Evolutionary conservation across 2,888 invertebrate genomes (phyloP).

Genomic region (Lasius fuliginosus): DNA sequence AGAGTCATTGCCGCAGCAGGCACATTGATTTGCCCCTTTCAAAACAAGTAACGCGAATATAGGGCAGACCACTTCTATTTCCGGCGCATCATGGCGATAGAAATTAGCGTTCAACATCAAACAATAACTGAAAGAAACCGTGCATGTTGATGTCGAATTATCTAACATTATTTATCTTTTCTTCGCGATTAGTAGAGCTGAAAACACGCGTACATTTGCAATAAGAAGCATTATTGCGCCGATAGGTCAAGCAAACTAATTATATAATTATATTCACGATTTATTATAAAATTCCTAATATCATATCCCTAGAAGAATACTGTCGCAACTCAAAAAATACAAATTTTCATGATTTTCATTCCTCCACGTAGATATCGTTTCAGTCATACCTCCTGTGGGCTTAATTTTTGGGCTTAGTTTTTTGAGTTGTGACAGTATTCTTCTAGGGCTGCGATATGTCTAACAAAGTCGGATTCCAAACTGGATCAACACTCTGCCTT

Average conservation of each 20-base stretch:
- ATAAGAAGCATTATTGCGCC: conserved; percentile 6
- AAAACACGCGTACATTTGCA: conserved; percentile 37
- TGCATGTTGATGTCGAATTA: conserved; percentile 44
- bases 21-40: conserved; percentile 49
- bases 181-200: conserved; percentile 36
- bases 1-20: conserved; percentile 41
- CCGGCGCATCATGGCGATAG: conserved; percentile 37
- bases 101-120: conserved; percentile 51
- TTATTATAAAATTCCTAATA: not conserved
- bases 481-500: not conserved
- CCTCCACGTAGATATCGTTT: no score
- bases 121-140: conserved; percentile 39
- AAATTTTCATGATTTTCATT: no score
- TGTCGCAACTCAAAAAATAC: no score
- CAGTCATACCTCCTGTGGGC: no score
- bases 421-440: no score
- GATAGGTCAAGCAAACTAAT: conserved; percentile 2
- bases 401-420: no score
- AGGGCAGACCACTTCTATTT: conserved; percentile 55
- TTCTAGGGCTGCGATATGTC: no score
- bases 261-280: not conserved
- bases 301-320: no score
- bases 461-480: not conserved
- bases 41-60: conserved; percentile 60
- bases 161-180: conserved; percentile 49